Evolutionary conservation across 1,140 invertebrate genomes (phyloP).

Genomic region (Drosophila ironensis): DNA sequence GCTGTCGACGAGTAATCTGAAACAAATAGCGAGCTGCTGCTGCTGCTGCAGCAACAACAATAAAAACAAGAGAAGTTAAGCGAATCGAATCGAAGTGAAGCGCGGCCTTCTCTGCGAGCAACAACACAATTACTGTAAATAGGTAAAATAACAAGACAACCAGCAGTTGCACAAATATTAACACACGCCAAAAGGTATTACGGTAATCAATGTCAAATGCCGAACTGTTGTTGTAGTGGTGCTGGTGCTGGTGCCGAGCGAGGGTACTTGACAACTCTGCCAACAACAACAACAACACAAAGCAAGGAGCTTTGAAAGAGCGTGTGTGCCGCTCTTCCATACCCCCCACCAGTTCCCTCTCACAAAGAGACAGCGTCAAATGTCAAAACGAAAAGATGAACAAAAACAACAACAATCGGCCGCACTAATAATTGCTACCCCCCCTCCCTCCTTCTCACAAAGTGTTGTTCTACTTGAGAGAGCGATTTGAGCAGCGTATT

Average conservation of each 20-base stretch:
- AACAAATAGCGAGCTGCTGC: no score
- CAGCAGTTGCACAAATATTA: conserved; percentile 76
- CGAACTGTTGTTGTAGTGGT: conserved; percentile 51
- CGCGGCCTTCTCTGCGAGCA: conserved; percentile 53
- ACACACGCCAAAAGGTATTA: conserved; percentile 66
- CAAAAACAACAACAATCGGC: conserved; percentile 23
- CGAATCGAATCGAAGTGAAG: conserved; percentile 16
- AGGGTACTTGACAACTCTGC: no score
- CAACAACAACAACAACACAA: conserved; percentile 48
- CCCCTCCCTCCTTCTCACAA: no score
- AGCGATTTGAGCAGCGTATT: conserved; percentile 27
- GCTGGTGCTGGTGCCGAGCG: not conserved
- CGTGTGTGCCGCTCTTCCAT: no score
- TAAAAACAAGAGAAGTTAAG: conserved; percentile 10
- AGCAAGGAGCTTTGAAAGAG: conserved; percentile 32
- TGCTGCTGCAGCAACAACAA: not conserved
- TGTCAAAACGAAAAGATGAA: conserved; percentile 57
- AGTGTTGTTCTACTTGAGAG: conserved; percentile 31
- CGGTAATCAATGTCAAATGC: conserved; percentile 78
- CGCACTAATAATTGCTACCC: conserved; percentile 1
- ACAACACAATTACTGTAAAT: conserved; percentile 77
- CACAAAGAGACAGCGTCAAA: conserved; percentile 45
- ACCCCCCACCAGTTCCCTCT: no score
- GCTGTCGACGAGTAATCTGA: conserved; percentile 13
- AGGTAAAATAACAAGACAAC: conserved; percentile 69